A percentile compares a stretch with the other conserved stretches of the same genome.
Evolutionary conservation across 2,888 invertebrate species (phyloP).

Genomic region (Napeogenes sylphis): DNA sequence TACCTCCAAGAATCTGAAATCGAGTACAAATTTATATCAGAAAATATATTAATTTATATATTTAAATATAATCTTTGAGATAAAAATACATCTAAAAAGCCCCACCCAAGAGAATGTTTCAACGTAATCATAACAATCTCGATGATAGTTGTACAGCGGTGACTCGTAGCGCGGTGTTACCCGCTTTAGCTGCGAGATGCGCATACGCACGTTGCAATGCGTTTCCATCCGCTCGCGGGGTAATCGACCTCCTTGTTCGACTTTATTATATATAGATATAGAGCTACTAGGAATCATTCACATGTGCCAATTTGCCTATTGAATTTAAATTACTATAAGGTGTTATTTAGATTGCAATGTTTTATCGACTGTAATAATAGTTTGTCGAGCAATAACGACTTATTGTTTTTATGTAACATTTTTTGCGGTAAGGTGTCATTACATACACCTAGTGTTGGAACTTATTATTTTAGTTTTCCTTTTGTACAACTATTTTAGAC

Average conservation of each 20-base stretch:
- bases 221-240: slow-evolving; percentile 57
- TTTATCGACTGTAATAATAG: slow-evolving; percentile 8
- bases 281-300: slow-evolving; percentile 25
- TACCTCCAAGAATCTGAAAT: no score
- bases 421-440: neutral
- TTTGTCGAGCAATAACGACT: neutral
- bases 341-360: slow-evolving; percentile 1
- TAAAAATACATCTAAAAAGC: neutral
- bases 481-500: no score
- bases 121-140: slow-evolving; percentile 27
- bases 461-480: neutral
- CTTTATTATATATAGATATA: slow-evolving; percentile 35
- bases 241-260: slow-evolving; percentile 47
- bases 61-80: neutral
- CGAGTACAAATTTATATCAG: neutral
- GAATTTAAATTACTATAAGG: slow-evolving; percentile 33
- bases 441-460: neutral
- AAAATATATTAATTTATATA: neutral
- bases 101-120: neutral
- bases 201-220: slow-evolving; percentile 54
- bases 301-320: slow-evolving; percentile 22
- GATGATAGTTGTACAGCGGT: slow-evolving; percentile 34
- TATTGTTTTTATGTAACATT: neutral
- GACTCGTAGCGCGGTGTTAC: slow-evolving; percentile 45
- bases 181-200: slow-evolving; percentile 57